These are phyloP conservation scores for Lepidonotus clava DNA, from an alignment of 2,888 invertebrate genomes.

Conservation along the genomic window DNA sequence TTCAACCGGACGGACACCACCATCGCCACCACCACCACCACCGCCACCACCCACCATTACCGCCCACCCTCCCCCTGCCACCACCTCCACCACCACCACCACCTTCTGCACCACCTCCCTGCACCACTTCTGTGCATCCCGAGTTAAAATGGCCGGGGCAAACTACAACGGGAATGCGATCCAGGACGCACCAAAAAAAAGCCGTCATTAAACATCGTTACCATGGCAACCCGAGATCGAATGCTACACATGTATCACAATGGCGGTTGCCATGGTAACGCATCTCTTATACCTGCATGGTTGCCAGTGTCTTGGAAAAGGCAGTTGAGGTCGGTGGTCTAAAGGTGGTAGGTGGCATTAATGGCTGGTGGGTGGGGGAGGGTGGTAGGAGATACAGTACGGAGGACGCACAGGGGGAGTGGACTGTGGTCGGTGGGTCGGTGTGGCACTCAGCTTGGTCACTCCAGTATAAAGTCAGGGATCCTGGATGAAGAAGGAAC, in stretches of 20 bases:
- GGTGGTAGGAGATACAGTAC: background rate
- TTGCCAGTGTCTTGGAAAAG: background rate
- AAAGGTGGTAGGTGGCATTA: background rate
- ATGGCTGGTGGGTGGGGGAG: background rate
- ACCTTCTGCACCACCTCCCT: background rate
- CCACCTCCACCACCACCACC: slow-evolving; percentile 10
- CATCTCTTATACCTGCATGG: slow-evolving; percentile 20
- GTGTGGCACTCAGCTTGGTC: background rate
- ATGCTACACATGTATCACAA: slow-evolving; percentile 47
- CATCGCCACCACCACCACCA: background rate
- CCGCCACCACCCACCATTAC: background rate
- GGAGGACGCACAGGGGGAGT: background rate
- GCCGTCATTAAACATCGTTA: slow-evolving; percentile 39
- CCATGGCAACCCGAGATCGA: slow-evolving; percentile 28
- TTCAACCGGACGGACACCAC: slow-evolving; percentile 8
- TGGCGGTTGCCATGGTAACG: slow-evolving; percentile 33
- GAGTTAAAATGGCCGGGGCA: slow-evolving; percentile 39
- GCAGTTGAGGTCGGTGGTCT: background rate
- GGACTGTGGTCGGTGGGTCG: background rate
- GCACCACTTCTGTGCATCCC: slow-evolving; percentile 8
- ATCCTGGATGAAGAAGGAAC: too few relatives aligned
- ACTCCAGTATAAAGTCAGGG: background rate
- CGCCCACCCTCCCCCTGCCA: background rate
- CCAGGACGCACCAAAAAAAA: slow-evolving; percentile 31
- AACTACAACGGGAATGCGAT: slow-evolving; percentile 18